Evolutionary conservation across 2,113 vertebrate species (phyloP).

Genomic region (Emydura subglobosa): DNA sequence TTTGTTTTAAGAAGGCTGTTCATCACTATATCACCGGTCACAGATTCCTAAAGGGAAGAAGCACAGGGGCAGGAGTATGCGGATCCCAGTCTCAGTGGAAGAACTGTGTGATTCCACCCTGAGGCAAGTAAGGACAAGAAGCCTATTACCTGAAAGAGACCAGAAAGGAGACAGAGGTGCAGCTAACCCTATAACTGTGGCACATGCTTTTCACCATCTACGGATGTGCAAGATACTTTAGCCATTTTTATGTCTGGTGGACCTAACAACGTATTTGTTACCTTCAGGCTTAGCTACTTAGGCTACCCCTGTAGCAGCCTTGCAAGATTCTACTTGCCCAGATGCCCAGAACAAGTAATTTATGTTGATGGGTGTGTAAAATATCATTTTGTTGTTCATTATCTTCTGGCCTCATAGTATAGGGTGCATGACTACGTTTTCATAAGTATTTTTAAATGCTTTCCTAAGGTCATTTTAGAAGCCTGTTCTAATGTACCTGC

Average conservation of each 20-base stretch:
- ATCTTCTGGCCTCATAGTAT: constrained; percentile 24
- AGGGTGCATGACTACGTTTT: constrained; percentile 46
- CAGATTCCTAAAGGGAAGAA: not conserved
- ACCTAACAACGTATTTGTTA: not conserved
- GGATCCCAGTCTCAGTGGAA: not conserved
- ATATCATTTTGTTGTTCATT: constrained; percentile 28
- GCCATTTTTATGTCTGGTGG: not conserved
- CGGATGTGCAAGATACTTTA: not conserved
- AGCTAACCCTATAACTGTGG: not conserved
- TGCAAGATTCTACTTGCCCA: not conserved
- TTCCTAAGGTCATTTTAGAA: constrained; percentile 55
- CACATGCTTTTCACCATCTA: not conserved
- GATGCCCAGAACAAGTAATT: not conserved
- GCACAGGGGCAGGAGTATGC: not conserved
- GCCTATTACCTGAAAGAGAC: not conserved
- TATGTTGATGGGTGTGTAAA: constrained; percentile 18
- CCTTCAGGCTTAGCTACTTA: constrained; percentile 2
- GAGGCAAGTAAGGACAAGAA: not conserved
- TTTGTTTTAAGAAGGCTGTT: not conserved
- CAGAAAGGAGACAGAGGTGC: not conserved
- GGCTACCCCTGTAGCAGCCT: not conserved
- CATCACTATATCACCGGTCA: not conserved
- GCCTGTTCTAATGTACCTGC: constrained; percentile 28
- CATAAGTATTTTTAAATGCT: constrained; percentile 48
- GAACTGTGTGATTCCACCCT: not conserved